phyloP scores from a whole-genome alignment of 2,888 invertebrate species.

The Napeogenes sylphis region DNA sequence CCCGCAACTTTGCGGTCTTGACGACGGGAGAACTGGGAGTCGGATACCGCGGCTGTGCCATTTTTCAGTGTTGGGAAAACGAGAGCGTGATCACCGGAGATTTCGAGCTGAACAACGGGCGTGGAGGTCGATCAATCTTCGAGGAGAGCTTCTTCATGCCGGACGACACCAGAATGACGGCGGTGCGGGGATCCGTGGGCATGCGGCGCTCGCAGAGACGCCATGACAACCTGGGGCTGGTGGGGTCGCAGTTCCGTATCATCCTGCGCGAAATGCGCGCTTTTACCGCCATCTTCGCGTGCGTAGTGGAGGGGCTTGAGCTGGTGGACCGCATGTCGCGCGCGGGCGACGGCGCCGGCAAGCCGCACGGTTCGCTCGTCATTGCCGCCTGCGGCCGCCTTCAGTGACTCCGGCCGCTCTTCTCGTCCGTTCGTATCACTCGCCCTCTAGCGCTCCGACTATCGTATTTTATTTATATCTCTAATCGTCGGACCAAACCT shows the following conservation, averaged over 20 bases:
- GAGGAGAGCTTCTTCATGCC: conserved; percentile 88
- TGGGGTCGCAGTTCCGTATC: conserved; percentile 90
- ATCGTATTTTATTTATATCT: conserved; percentile 35
- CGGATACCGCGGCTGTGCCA: conserved; percentile 87
- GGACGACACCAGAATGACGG: conserved; percentile 86
- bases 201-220: conserved; percentile 89
- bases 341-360: conserved; percentile 86
- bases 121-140: conserved; percentile 86
- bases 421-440: conserved; percentile 14
- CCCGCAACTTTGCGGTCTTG: conserved; percentile 85
- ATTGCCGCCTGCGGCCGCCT: conserved; percentile 87
- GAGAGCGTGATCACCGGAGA: conserved; percentile 90
- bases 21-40: conserved; percentile 85
- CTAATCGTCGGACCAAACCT: conserved; percentile 36
- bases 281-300: conserved; percentile 89
- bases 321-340: conserved; percentile 87
- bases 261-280: conserved; percentile 89
- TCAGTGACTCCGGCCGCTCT: conserved; percentile 52
- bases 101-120: conserved; percentile 88
- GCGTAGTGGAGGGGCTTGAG: conserved; percentile 87
- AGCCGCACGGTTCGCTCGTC: conserved; percentile 84
- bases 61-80: conserved; percentile 90
- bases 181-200: conserved; percentile 86
- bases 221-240: conserved; percentile 87
- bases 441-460: conserved; percentile 16